Evolutionary conservation across 1,140 invertebrate genomes (phyloP).

Genomic region (Whitmania pigra): DNA sequence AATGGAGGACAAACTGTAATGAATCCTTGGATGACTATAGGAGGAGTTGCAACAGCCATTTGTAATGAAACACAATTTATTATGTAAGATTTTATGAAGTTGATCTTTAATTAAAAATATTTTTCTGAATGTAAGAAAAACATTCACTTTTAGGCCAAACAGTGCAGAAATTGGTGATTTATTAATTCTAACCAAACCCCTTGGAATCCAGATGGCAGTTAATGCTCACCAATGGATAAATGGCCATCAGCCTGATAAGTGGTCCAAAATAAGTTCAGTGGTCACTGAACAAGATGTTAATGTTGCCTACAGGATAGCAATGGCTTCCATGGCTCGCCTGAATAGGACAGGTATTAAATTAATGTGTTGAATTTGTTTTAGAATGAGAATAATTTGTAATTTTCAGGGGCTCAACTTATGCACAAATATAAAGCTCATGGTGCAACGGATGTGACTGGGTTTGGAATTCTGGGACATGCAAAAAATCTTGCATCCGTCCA

Average conservation of each 20-base stretch:
- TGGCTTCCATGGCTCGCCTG: constrained; percentile 90
- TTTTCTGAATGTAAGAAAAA: too few species aligned
- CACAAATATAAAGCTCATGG: constrained; percentile 96
- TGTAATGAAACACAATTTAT: constrained; percentile 88
- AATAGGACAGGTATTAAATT: constrained; percentile 60
- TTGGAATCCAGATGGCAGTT: constrained; percentile 89
- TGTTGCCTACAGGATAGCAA: constrained; percentile 85
- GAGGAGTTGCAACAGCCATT: constrained; percentile 85
- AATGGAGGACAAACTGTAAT: constrained; percentile 92
- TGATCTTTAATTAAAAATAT: too few species aligned
- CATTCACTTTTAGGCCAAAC: constrained; percentile 54
- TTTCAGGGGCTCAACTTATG: constrained; percentile 74
- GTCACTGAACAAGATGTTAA: constrained; percentile 83
- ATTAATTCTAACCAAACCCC: constrained; percentile 83
- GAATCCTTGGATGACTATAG: constrained; percentile 94
- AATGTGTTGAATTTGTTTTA: constrained; percentile 11
- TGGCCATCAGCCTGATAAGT: constrained; percentile 68
- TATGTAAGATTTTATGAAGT: constrained; percentile 46
- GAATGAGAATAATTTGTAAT: constrained; percentile 16
- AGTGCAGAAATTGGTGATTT: constrained; percentile 92
- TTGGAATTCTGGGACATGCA: constrained; percentile 86
- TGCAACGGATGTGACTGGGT: constrained; percentile 91
- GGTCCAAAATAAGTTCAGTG: constrained; percentile 86
- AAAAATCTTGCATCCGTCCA: constrained; percentile 88
- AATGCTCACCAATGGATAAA: constrained; percentile 88